These are phyloP conservation scores for Lycia hirtaria DNA, from an alignment of 2,888 invertebrate genomes.

Conservation along the genomic window DNA sequence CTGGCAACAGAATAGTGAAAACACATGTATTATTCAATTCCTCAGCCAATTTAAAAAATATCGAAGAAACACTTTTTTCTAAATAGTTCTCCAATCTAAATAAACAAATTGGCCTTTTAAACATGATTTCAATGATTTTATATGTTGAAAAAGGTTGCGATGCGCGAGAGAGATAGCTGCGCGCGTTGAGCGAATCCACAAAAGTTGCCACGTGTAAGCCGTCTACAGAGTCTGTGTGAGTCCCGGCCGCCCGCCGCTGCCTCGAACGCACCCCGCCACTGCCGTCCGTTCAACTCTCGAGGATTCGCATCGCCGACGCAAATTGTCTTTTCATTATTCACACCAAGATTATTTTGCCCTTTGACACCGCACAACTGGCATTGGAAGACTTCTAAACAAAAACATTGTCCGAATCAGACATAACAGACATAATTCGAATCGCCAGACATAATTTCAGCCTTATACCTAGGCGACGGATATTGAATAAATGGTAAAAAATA, in stretches of 20 bases:
- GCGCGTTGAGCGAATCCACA: too few relatives aligned
- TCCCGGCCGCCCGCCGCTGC: conserved; percentile 36
- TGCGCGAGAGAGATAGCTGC: too few relatives aligned
- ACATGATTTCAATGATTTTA: too few relatives aligned
- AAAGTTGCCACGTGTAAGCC: background rate
- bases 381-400: conserved; percentile 6
- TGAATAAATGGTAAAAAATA: too few relatives aligned
- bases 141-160: too few relatives aligned
- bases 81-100: too few relatives aligned
- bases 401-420: background rate
- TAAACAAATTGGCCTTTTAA: too few relatives aligned
- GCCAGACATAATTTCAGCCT: background rate
- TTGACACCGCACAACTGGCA: conserved; percentile 54
- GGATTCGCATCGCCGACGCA: conserved; percentile 74
- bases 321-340: conserved; percentile 82
- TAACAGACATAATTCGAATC: background rate
- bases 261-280: conserved; percentile 57
- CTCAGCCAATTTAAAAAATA: too few relatives aligned
- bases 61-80: too few relatives aligned
- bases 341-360: conserved; percentile 73
- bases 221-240: conserved; percentile 23
- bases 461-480: background rate
- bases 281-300: conserved; percentile 71
- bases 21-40: too few relatives aligned
- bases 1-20: too few relatives aligned